A percentile compares a stretch with the other conserved stretches of the same genome.
These are phyloP conservation scores for Oophaga sylvatica DNA, from an alignment of 2,797 vertebrate species.

Conservation along the genomic window DNA sequence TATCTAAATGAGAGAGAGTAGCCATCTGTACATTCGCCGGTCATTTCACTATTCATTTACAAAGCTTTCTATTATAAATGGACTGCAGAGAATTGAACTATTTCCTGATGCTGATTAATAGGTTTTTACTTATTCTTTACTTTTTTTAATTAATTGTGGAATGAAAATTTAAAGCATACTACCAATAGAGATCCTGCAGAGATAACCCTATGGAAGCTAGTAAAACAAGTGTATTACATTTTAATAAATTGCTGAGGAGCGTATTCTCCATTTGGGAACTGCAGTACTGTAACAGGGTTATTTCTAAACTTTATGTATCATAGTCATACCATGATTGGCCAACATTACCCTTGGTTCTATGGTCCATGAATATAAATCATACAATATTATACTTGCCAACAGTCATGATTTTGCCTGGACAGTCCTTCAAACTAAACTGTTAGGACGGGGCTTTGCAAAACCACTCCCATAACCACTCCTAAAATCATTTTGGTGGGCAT, in stretches of 20 bases:
- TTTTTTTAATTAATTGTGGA: slow-evolving; percentile 30
- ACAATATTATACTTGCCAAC: too few relatives aligned
- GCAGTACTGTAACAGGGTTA: not conserved
- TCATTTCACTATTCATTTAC: slow-evolving; percentile 25
- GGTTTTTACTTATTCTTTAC: slow-evolving; percentile 35
- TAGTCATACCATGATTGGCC: not conserved
- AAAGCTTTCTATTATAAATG: slow-evolving; percentile 26
- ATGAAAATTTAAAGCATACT: slow-evolving; percentile 2
- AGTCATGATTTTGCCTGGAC: too few relatives aligned
- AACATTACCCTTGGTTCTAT: not conserved
- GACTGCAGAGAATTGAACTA: not conserved
- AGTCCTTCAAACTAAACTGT: too few relatives aligned
- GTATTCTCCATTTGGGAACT: not conserved
- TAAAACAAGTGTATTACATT: slow-evolving; percentile 12
- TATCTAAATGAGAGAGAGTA: slow-evolving; percentile 21
- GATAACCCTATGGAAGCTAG: not conserved
- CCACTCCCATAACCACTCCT: too few relatives aligned
- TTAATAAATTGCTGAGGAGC: not conserved
- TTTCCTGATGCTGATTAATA: slow-evolving; percentile 16
- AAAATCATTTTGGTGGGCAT: too few relatives aligned
- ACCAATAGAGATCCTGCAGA: not conserved
- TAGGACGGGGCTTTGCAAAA: too few relatives aligned
- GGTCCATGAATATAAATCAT: too few relatives aligned
- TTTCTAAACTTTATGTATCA: not conserved
- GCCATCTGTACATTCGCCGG: slow-evolving; percentile 47